Base-by-base conservation (phyloP, 2,113 vertebrate species). In the Artemisiospiza belli region DNA sequence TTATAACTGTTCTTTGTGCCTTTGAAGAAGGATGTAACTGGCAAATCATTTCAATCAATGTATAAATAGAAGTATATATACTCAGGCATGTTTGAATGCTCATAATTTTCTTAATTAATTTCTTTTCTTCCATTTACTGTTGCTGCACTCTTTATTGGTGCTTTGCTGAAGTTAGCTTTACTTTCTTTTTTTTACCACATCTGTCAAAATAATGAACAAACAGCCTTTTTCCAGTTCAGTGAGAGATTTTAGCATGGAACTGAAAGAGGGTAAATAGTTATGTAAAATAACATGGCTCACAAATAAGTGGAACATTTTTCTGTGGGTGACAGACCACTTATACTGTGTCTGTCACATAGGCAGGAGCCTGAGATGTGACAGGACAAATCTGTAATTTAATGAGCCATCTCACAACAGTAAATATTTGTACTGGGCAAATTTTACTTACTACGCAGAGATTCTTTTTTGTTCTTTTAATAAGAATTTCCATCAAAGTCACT, bases 381-480 rank as follows among this genome's bases (percentile, higher is more conserved):
- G 87, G 91, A 90, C 87, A 89, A 80, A 57, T 67, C 75, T 92
- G 70, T 93, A 96, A 97, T 92, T 96, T 87, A 92, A 92, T 81
- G 80, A 84, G 63, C 51, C 59, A 30, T 88, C 66, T 95, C n/a
- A 33, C 92, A 94, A 49, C 47, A 83, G 84, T 87, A 93, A 97
- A 92, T 92, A 94, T 92, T 94, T 92, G 66, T 84, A 73, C 61
- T 62, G 82, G 85, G 63, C 46, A 69, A 94, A 84, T 89, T 92
- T 94, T 94, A 80, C 61, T 81, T 51, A 61, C 79, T 81, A 46
- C 21, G 37, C 23, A 70, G 43, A 69, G 59, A 87, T 51, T 75
- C 25, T 77, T 95, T 92, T 94, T 89, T 90, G 63, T 80, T 95
- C 57, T 89, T 93, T 92, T 81, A 93, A 88, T 86, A 92, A 90